phyloP scores from a whole-genome alignment of 2,797 vertebrate species.

The Enteromius thamalakanensis region DNA sequence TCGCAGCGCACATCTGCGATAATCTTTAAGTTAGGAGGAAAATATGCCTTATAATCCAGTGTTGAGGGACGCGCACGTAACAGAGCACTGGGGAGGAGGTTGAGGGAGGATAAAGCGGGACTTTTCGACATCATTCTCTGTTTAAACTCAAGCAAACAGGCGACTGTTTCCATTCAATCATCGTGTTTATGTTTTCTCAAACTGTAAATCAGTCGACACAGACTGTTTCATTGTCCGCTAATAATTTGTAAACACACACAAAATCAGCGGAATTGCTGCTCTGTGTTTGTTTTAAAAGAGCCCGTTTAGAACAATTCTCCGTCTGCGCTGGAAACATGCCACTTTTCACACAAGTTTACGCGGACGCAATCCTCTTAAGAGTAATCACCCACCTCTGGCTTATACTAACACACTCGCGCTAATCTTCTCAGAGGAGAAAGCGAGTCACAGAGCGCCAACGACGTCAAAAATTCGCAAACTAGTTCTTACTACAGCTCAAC shows the following conservation, averaged over 20 bases:
- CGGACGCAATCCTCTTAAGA: conserved; percentile 42
- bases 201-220: conserved; percentile 28
- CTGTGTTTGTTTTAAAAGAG: conserved; percentile 41
- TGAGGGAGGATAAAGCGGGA: conserved; percentile 17
- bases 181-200: conserved; percentile 28
- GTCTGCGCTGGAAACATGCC: conserved; percentile 1
- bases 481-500: neutral
- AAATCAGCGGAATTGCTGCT: conserved; percentile 34
- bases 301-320: conserved; percentile 32
- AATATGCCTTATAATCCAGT: conserved; percentile 36
- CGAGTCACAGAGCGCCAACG: neutral
- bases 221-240: conserved; percentile 38
- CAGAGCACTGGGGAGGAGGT: conserved; percentile 10
- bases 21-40: conserved; percentile 46
- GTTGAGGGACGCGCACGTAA: neutral
- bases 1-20: conserved; percentile 6
- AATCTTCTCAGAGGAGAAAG: neutral
- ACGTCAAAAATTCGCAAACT: conserved; percentile 2
- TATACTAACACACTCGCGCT: conserved; percentile 5
- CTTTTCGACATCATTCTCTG: conserved; percentile 39
- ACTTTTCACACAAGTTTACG: conserved; percentile 16
- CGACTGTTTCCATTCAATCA: conserved; percentile 5
- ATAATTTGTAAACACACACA: conserved; percentile 38
- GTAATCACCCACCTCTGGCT: conserved; percentile 39
- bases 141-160: conserved; percentile 42